These are phyloP conservation scores for Erynnis tages DNA, from an alignment of 2,888 invertebrate species.

Conservation along the genomic window DNA sequence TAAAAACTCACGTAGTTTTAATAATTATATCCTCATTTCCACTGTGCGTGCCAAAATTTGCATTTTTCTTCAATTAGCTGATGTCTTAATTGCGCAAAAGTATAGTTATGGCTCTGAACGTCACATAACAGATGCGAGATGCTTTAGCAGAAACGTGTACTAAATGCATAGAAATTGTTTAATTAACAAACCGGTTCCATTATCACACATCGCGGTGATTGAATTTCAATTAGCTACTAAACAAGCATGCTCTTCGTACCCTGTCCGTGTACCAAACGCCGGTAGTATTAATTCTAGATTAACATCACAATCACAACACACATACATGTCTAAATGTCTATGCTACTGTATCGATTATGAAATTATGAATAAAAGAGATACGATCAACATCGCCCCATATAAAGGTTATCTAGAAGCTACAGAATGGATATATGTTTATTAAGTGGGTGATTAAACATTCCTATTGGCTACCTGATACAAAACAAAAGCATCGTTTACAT, in stretches of 20 bases:
- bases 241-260: slow-evolving; percentile 2
- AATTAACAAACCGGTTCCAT: slow-evolving; percentile 31
- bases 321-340: too few species aligned
- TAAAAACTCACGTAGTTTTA: not conserved
- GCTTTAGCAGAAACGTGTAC: slow-evolving; percentile 32
- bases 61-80: slow-evolving; percentile 10
- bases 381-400: too few species aligned
- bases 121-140: slow-evolving; percentile 3
- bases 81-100: slow-evolving; percentile 8
- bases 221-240: slow-evolving; percentile 28
- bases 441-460: too few species aligned
- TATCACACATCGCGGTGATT: slow-evolving; percentile 29
- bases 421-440: too few species aligned
- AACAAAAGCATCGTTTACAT: not conserved
- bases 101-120: slow-evolving; percentile 4
- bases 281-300: not conserved
- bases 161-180: slow-evolving; percentile 33
- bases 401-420: too few species aligned
- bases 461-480: not conserved
- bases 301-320: not conserved
- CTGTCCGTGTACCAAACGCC: not conserved
- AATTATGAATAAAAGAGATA: not conserved
- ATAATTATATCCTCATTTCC: not conserved
- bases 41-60: not conserved
- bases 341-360: not conserved